Evolutionary conservation across 2,113 vertebrate genomes (phyloP).

Genomic region (Saccopteryx leptura): DNA sequence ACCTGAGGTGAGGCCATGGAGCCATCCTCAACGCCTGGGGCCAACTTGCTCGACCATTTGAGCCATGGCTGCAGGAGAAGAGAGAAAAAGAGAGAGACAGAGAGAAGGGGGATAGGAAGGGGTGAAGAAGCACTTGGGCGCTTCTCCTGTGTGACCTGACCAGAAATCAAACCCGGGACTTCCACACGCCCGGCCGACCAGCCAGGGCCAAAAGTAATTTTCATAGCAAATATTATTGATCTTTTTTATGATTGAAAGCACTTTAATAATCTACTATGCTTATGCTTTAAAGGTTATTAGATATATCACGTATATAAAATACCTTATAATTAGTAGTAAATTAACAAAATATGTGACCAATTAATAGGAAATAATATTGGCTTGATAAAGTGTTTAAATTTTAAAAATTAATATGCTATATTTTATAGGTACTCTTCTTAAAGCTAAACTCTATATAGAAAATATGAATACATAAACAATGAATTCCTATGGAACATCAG

Average conservation of each 20-base stretch:
- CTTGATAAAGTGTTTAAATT: not conserved
- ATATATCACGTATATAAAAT: not conserved
- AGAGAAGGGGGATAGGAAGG: too few relatives aligned
- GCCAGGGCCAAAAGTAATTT: not conserved
- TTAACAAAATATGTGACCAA: not conserved
- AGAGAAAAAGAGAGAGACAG: too few relatives aligned
- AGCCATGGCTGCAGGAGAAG: too few relatives aligned
- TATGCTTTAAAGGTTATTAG: not conserved
- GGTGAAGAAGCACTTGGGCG: too few relatives aligned
- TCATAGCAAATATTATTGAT: not conserved
- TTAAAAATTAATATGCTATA: not conserved
- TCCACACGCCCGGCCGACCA: too few relatives aligned
- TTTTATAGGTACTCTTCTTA: constrained; percentile 42
- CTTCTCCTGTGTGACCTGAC: too few relatives aligned
- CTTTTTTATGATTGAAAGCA: not conserved
- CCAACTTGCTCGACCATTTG: too few relatives aligned
- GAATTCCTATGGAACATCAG: not conserved
- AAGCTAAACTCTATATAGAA: constrained; percentile 24
- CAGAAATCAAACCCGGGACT: too few relatives aligned
- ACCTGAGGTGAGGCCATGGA: too few relatives aligned
- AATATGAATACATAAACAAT: not conserved
- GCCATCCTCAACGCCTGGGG: too few relatives aligned
- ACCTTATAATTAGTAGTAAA: not conserved
- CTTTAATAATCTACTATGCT: constrained; percentile 40
- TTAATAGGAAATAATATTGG: not conserved